These are phyloP conservation scores for Morpho deidamia DNA, from an alignment of 2,888 invertebrate species.

Conservation along the genomic window DNA sequence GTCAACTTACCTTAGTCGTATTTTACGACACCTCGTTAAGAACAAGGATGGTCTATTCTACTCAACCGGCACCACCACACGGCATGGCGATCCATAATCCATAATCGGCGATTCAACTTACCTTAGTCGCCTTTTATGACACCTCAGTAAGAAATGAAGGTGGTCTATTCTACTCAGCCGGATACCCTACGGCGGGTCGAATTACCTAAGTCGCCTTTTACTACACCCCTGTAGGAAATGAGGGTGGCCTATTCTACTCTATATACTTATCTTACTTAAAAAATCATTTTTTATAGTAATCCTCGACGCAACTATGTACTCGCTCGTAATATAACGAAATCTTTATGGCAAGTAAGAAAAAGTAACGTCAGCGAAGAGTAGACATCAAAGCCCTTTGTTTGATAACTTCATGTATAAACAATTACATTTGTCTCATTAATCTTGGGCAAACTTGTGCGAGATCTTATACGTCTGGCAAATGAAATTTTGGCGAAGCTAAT, in stretches of 20 bases:
- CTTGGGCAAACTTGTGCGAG: conserved; percentile 7
- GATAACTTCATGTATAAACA: conserved; percentile 20
- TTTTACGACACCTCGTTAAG: no score
- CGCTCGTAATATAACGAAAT: neutral
- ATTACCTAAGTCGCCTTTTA: neutral
- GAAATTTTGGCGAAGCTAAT: conserved; percentile 5
- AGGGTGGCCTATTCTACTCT: no score
- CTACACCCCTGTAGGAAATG: neutral
- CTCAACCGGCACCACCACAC: no score
- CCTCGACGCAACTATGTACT: neutral
- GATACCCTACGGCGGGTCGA: neutral
- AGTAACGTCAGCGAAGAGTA: conserved; percentile 22
- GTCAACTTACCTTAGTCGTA: no score
- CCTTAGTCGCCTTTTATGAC: neutral
- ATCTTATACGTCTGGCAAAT: conserved; percentile 11
- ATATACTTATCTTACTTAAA: neutral
- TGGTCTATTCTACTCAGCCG: neutral
- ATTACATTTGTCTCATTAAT: conserved; percentile 17
- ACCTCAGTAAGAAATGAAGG: neutral
- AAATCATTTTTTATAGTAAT: neutral
- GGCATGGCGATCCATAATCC: no score
- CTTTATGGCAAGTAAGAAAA: conserved; percentile 11
- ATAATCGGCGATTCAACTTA: no score
- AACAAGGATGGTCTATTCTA: no score
- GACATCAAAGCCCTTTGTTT: conserved; percentile 28